Percentiles rank a stretch among this genome's conserved stretches.
These are phyloP conservation scores for Drosophila merina DNA, from an alignment of 2,888 invertebrate species.

Conservation along the genomic window DNA sequence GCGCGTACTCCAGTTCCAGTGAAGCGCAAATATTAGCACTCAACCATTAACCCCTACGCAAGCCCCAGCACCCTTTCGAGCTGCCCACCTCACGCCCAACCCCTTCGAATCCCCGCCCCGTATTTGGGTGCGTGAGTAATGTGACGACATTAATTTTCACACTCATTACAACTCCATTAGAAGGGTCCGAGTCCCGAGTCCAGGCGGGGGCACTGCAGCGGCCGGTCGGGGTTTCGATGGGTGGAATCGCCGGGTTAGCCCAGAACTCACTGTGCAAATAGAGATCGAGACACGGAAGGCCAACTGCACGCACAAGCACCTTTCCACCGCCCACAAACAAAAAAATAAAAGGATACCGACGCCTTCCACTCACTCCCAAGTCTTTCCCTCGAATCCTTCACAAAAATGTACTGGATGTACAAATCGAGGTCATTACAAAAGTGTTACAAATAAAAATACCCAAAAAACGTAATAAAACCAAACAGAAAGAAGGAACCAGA, in stretches of 20 bases:
- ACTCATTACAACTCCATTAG: conserved; percentile 79
- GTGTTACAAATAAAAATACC: conserved; percentile 10
- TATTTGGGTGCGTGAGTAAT: conserved; percentile 74
- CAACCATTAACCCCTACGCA: conserved; percentile 25
- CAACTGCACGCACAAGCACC: conserved; percentile 69
- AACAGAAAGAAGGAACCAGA: not conserved
- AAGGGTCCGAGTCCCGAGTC: conserved; percentile 22
- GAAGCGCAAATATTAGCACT: conserved; percentile 65
- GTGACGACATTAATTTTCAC: conserved; percentile 80
- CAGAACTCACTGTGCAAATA: conserved; percentile 11
- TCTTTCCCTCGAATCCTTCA: conserved; percentile 41
- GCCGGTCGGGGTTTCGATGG: not conserved
- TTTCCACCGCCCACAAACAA: conserved; percentile 14
- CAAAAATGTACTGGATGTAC: conserved; percentile 59
- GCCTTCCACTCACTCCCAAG: not conserved
- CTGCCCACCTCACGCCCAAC: conserved; percentile 5
- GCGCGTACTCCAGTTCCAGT: conserved; percentile 52
- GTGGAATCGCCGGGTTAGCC: not conserved
- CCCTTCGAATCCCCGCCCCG: conserved; percentile 17
- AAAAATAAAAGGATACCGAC: too few relatives aligned
- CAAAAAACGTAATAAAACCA: not conserved
- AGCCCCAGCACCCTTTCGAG: too few relatives aligned
- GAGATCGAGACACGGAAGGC: conserved; percentile 41
- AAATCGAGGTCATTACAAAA: conserved; percentile 64
- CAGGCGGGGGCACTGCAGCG: conserved; percentile 16